Evolutionary conservation across 2,113 vertebrate genomes (phyloP).

Genomic region (Microtus oregoni): DNA sequence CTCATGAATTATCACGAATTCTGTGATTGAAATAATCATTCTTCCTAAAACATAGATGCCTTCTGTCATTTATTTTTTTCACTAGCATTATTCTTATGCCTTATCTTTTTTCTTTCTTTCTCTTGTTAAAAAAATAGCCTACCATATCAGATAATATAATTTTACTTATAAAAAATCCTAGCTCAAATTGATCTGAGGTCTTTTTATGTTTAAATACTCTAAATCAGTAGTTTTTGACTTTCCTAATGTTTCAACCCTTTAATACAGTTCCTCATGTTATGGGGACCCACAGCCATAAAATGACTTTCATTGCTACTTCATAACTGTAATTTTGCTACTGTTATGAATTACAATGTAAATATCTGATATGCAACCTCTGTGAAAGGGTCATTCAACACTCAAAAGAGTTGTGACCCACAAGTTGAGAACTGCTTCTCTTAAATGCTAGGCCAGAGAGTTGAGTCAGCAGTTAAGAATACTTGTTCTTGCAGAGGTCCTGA

Average conservation of each 20-base stretch:
- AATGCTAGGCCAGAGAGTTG: neutral
- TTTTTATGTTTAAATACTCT: conserved; percentile 62
- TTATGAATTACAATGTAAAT: neutral
- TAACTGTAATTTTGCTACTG: neutral
- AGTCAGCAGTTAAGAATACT: neutral
- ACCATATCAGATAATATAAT: conserved; percentile 45
- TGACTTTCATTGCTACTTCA: neutral
- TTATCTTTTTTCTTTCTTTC: conserved; percentile 47
- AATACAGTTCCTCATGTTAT: neutral
- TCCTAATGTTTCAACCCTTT: neutral
- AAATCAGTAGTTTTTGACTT: neutral
- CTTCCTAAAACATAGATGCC: conserved; percentile 17
- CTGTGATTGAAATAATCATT: conserved; percentile 59
- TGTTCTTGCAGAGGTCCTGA: neutral
- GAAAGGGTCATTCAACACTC: neutral
- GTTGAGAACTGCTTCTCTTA: neutral
- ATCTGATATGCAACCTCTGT: neutral
- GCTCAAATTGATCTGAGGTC: conserved; percentile 42
- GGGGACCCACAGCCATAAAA: neutral
- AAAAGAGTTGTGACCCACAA: neutral
- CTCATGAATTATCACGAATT: neutral
- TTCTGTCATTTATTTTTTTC: conserved; percentile 57
- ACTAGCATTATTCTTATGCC: conserved; percentile 47
- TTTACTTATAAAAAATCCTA: neutral
- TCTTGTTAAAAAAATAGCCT: conserved; percentile 59